Evolutionary conservation across 2,888 invertebrate species (phyloP).

Genomic region (Galerucella calmariensis): DNA sequence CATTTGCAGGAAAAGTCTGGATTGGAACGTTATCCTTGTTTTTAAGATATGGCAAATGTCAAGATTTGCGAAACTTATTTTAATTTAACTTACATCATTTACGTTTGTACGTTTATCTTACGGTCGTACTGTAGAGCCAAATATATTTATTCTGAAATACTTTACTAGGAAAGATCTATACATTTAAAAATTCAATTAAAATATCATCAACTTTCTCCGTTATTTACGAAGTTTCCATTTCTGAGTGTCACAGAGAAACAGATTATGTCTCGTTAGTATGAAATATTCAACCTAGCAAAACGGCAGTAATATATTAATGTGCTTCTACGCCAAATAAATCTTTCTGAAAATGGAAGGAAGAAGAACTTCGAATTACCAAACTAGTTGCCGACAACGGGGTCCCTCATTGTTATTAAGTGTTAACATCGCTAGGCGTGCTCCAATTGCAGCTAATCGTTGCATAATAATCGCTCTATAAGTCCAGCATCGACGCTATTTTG

Average conservation of each 20-base stretch:
- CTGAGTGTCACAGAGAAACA: slow-evolving; percentile 13
- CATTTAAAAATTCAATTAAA: slow-evolving; percentile 4
- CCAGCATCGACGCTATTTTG: slow-evolving; percentile 12
- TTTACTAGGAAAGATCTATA: not conserved
- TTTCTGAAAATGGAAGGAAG: slow-evolving; percentile 21
- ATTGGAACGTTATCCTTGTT: not conserved
- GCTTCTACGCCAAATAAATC: slow-evolving; percentile 19
- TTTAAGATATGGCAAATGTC: not conserved
- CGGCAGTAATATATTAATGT: slow-evolving; percentile 25
- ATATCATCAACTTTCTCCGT: slow-evolving; percentile 15
- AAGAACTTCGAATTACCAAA: slow-evolving; percentile 26
- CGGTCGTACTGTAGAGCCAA: not conserved
- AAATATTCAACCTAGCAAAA: slow-evolving; percentile 21
- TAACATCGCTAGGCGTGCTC: slow-evolving; percentile 25
- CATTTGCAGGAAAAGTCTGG: not conserved
- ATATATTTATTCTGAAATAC: no score
- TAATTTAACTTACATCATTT: not conserved
- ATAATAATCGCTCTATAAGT: slow-evolving; percentile 20
- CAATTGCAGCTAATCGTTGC: slow-evolving; percentile 26
- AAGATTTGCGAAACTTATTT: not conserved
- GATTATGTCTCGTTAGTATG: slow-evolving; percentile 28
- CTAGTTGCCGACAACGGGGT: slow-evolving; percentile 15
- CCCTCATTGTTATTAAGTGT: slow-evolving; percentile 29
- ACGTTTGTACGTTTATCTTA: not conserved
- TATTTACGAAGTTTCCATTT: slow-evolving; percentile 19